These are phyloP conservation scores for Scomber colias DNA, from an alignment of 2,113 vertebrate genomes.

Conservation along the genomic window DNA sequence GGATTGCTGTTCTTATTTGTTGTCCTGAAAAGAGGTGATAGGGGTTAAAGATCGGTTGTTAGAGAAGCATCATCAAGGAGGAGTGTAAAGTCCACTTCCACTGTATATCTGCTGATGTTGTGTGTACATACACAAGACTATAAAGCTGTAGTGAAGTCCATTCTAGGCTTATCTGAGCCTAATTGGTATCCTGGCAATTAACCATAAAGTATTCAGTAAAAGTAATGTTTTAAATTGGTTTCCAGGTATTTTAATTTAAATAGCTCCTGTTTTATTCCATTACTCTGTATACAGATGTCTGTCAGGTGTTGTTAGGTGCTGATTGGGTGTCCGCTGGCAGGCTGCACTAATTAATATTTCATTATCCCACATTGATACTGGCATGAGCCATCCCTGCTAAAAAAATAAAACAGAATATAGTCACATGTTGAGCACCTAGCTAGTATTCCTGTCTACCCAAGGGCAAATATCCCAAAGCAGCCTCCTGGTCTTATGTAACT, in stretches of 20 bases:
- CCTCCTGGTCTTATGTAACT: conserved; percentile 50
- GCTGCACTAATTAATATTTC: conserved; percentile 77
- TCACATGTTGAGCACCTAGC: conserved; percentile 26
- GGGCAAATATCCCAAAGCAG: conserved; percentile 23
- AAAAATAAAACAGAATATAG: conserved; percentile 67
- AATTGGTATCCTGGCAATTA: conserved; percentile 7
- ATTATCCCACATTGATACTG: conserved; percentile 56
- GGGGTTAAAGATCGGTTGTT: conserved; percentile 58
- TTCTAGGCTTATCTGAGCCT: conserved; percentile 13
- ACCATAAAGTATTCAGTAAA: not conserved
- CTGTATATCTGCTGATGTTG: conserved; percentile 28
- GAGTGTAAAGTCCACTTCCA: conserved; percentile 66
- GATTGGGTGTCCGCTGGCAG: conserved; percentile 75
- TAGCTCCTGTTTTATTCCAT: not conserved
- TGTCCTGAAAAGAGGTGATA: conserved; percentile 2
- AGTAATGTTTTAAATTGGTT: not conserved
- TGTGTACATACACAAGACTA: not conserved
- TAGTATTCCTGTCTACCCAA: conserved; percentile 15
- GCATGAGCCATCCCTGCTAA: conserved; percentile 60
- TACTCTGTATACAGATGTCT: conserved; percentile 16
- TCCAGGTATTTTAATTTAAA: not conserved
- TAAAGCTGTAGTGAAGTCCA: conserved; percentile 26
- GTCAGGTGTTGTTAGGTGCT: conserved; percentile 38
- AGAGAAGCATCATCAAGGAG: conserved; percentile 41
- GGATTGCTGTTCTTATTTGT: conserved; percentile 42